phyloP scores from a whole-genome alignment of 2,113 vertebrate species.

The Hemiscyllium ocellatum region DNA sequence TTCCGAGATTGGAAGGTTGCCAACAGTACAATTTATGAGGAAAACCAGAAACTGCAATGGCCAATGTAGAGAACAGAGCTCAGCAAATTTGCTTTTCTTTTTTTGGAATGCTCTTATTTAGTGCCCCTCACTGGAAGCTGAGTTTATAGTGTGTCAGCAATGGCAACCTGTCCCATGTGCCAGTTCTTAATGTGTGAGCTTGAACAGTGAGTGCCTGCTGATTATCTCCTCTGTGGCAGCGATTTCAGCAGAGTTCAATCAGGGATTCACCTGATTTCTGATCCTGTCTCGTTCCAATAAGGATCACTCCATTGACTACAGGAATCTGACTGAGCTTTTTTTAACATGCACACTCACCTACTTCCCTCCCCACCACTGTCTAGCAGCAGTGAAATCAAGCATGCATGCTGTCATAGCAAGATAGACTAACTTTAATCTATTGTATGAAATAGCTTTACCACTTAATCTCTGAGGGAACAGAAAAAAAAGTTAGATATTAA shows the following conservation, averaged over 20 bases:
- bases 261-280: not conserved
- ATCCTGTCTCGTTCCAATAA: not conserved
- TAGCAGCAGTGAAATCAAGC: not conserved
- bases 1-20: not conserved
- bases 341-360: not conserved
- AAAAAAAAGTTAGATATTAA: too few relatives aligned
- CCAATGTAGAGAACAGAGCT: not conserved
- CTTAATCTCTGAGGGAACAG: not conserved
- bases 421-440: not conserved
- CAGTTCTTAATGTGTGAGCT: not conserved
- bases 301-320: not conserved
- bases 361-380: not conserved
- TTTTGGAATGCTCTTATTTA: not conserved
- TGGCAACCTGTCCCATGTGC: not conserved
- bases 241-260: not conserved
- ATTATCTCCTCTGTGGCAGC: not conserved
- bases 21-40: constrained; percentile 7
- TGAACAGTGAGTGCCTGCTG: not conserved
- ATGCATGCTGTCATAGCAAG: not conserved
- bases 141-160: not conserved
- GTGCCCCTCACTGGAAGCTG: not conserved
- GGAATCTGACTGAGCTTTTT: not conserved
- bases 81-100: not conserved
- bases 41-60: not conserved
- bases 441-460: not conserved